phyloP scores from a whole-genome alignment of 2,888 invertebrate species.

The Agelastica alni region DNA sequence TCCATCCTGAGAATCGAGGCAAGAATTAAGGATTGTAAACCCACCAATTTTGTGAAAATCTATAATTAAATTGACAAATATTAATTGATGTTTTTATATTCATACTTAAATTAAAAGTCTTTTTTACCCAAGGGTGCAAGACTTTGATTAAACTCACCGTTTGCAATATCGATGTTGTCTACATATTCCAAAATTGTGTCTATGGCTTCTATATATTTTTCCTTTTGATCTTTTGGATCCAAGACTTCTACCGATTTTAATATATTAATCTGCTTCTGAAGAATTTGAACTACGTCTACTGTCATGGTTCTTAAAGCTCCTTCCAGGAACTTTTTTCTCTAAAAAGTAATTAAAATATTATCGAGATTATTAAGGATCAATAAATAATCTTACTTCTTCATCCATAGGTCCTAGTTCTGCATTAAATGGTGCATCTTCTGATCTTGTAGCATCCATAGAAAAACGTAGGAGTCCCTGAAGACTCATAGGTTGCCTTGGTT shows the following conservation, averaged over 20 bases:
- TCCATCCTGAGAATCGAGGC: slow-evolving; percentile 66
- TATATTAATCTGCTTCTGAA: slow-evolving; percentile 65
- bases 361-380: no score
- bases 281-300: slow-evolving; percentile 69
- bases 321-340: slow-evolving; percentile 73
- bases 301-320: slow-evolving; percentile 72
- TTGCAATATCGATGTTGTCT: slow-evolving; percentile 79
- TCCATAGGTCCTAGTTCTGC: slow-evolving; percentile 64
- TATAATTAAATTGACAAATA: slow-evolving; percentile 54
- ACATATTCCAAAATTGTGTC: slow-evolving; percentile 69
- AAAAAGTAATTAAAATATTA: slow-evolving; percentile 42
- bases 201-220: slow-evolving; percentile 67
- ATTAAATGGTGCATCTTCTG: slow-evolving; percentile 62
- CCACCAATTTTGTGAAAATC: slow-evolving; percentile 87
- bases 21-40: slow-evolving; percentile 70
- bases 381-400: slow-evolving; percentile 66
- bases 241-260: slow-evolving; percentile 61
- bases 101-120: no score
- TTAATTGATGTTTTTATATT: no score
- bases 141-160: slow-evolving; percentile 61
- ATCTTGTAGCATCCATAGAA: slow-evolving; percentile 69
- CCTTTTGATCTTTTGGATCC: slow-evolving; percentile 60
- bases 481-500: slow-evolving; percentile 52
- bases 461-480: slow-evolving; percentile 66
- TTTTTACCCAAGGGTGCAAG: no score